Evolutionary conservation across 2,888 invertebrate genomes (phyloP).

Genomic region (Habrosyne pyritoides): DNA sequence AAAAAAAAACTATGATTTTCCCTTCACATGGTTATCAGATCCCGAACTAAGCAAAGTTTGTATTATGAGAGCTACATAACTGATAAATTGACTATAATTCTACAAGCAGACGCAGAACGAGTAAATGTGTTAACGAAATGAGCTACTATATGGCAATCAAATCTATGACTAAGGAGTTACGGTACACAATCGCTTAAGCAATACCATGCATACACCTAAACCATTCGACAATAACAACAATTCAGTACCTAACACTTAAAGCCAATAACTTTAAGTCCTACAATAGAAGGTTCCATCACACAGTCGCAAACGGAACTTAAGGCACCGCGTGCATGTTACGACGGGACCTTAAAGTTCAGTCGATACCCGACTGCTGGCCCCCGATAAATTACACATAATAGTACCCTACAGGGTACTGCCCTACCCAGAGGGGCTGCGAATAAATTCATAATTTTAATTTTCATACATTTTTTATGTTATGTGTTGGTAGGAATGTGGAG

Average conservation of each 20-base stretch:
- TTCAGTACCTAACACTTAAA: neutral
- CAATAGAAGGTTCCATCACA: conserved; percentile 23
- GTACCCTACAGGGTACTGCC: neutral
- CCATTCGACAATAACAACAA: neutral
- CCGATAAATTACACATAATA: conserved; percentile 39
- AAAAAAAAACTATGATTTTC: too few species aligned
- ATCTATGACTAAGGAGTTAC: too few species aligned
- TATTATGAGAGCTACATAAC: too few species aligned
- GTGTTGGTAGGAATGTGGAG: neutral
- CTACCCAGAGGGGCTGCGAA: neutral
- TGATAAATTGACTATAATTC: too few species aligned
- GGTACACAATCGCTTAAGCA: too few species aligned
- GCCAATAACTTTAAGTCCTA: conserved; percentile 24
- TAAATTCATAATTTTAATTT: conserved; percentile 5
- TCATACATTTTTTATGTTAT: neutral
- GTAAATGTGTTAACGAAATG: too few species aligned
- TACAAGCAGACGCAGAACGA: too few species aligned
- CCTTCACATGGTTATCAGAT: too few species aligned
- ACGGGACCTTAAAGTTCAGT: conserved; percentile 34
- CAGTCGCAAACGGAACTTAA: conserved; percentile 5
- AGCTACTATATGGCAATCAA: too few species aligned
- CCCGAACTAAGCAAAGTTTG: too few species aligned
- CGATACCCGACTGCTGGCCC: conserved; percentile 9
- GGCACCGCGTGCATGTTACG: conserved; percentile 36
- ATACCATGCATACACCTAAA: too few species aligned